A percentile compares a stretch with the other conserved stretches of the same genome.
These are phyloP conservation scores for Glaucopsyche alexis DNA, from an alignment of 2,888 invertebrate genomes.

Conservation along the genomic window DNA sequence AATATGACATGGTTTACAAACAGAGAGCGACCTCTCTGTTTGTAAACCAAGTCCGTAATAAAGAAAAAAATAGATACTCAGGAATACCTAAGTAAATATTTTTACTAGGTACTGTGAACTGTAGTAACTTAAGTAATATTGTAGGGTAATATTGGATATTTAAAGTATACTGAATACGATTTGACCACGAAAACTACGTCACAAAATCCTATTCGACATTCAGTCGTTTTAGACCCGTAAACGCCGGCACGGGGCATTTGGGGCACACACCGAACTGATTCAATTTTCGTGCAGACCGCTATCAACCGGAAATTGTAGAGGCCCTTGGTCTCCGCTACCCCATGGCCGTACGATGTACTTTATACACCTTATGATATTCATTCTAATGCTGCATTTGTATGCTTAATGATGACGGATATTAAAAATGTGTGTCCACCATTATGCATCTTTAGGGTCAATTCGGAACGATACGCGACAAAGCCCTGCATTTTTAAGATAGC, in stretches of 20 bases:
- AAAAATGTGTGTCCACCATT: neutral
- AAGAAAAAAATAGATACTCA: no score
- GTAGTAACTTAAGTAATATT: no score
- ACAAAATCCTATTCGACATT: neutral
- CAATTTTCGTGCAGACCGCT: conserved; percentile 46
- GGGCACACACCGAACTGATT: conserved; percentile 41
- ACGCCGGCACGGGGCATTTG: conserved; percentile 24
- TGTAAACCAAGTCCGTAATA: no score
- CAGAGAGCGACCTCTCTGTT: no score
- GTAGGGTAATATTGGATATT: no score
- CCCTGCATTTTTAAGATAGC: no score
- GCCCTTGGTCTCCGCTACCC: conserved; percentile 41
- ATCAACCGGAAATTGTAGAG: conserved; percentile 48
- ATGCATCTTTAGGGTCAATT: neutral
- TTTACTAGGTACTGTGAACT: no score
- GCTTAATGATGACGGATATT: neutral
- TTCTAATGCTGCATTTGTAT: neutral
- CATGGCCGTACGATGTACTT: conserved; percentile 33
- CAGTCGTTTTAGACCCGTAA: neutral
- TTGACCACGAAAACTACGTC: neutral
- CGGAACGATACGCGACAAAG: no score
- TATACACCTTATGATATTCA: conserved; percentile 31
- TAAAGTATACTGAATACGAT: no score
- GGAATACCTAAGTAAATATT: no score
- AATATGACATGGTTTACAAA: no score